Base-by-base conservation (phyloP, 2,888 invertebrate genomes). In the Acronicta aceris region DNA sequence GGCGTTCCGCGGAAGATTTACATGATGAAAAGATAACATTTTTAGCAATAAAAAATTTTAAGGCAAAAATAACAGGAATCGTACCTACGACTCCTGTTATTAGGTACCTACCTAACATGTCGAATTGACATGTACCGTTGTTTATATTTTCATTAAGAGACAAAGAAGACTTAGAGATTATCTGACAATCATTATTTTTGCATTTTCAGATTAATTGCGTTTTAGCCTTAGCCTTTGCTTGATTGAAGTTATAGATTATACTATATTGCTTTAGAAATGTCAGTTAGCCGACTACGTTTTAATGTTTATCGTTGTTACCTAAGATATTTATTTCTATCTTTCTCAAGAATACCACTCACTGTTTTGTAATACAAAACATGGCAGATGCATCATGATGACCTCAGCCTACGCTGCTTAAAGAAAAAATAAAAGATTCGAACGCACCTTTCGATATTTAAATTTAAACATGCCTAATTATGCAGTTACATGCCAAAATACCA, bases 161-260 rank as follows among this genome's bases (percentile, higher is more conserved):
- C 21, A 21, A 21, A 21, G n/a, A n/a, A n/a, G 21, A 21, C 4
- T 21, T 21, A 21, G 21, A 21, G 4, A 21, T 21, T 2, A 21
- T 21, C 21, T 21, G 4, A 21, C 21, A 21, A 21, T 21, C 4
- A 21, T 21, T 3, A 21, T 21, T 21, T 4, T 21, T 4, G 21
- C 21, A 21, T 21, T 21, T 21, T 21, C 21, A 12, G 17, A 50
- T 43, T 15, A 58, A 53, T 38, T 48, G 5, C 17, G 10, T 30
- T 17, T 46, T 17, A 54, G 9, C 66, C 72, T 68, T 68, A 53
- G 27, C 72, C 66, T 68, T 68, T 68, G 5, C 21, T 54, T n/a
- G n/a, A 68, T 21, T 21, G 4, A 21, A 21, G 21, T 21, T 21
- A 57, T 51, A 12, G 51, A 16, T 51, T n/a, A n/a, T n/a, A n/a